These are phyloP conservation scores for Merops nubicus DNA, from an alignment of 2,113 vertebrate genomes.

Conservation along the genomic window DNA sequence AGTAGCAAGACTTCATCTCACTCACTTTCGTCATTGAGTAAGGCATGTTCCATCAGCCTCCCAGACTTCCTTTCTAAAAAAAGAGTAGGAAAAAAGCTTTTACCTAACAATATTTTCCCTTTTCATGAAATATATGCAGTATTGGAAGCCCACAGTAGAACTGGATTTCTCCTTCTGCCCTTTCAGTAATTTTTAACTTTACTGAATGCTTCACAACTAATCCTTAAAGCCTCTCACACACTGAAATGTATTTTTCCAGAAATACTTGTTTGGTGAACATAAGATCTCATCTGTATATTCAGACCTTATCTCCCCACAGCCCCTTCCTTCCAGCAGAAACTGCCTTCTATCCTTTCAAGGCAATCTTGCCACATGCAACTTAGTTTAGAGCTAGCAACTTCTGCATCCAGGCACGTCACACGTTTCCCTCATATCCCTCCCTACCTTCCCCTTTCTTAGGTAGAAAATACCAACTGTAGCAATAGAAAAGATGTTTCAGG, in stretches of 20 bases:
- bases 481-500: background rate
- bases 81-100: constrained; percentile 30
- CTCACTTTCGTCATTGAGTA: constrained; percentile 98
- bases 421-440: background rate
- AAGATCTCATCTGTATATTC: background rate
- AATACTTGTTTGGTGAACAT: background rate
- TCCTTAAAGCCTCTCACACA: background rate
- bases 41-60: constrained; percentile 92
- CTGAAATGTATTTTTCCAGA: background rate
- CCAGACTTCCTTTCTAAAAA: constrained; percentile 80
- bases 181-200: background rate
- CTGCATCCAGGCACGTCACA: background rate
- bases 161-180: rapidly evolving
- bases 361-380: background rate
- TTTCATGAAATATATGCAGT: background rate
- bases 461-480: background rate
- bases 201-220: background rate
- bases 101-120: background rate
- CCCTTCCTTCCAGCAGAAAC: background rate
- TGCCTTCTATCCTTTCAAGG: background rate
- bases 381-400: background rate
- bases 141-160: background rate
- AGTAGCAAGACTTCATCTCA: constrained; percentile 6
- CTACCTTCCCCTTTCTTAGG: background rate
- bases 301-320: background rate